Evolutionary conservation across 2,797 vertebrate species (phyloP).

Genomic region (Hyperoplus immaculatus): DNA sequence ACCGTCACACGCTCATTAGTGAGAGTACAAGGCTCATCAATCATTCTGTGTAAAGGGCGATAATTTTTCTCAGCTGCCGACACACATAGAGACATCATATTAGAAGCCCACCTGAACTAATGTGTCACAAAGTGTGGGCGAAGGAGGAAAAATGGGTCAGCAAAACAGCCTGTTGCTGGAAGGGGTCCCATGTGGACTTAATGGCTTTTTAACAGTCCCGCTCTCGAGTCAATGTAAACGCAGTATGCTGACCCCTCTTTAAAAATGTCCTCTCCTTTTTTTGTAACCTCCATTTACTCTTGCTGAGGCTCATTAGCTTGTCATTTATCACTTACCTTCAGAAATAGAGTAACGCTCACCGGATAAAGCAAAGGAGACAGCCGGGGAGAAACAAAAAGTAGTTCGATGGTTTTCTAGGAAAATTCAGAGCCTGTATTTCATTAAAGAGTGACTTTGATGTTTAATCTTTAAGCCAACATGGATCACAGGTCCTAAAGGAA

Average conservation of each 20-base stretch:
- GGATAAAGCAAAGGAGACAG: constrained; percentile 21
- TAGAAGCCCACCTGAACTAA: constrained; percentile 51
- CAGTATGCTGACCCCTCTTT: constrained; percentile 38
- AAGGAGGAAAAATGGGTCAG: constrained; percentile 63
- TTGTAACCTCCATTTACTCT: constrained; percentile 52
- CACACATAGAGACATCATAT: constrained; percentile 29
- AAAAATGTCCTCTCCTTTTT: constrained; percentile 17
- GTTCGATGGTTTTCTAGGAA: constrained; percentile 3
- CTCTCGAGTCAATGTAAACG: constrained; percentile 39
- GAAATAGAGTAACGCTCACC: neutral
- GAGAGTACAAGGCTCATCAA: constrained; percentile 59
- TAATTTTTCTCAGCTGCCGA: constrained; percentile 50
- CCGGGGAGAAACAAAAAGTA: neutral
- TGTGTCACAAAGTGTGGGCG: constrained; percentile 61
- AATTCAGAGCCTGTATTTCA: neutral
- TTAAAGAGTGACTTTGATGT: neutral
- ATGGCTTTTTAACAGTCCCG: constrained; percentile 59
- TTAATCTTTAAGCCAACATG: neutral
- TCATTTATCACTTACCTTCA: constrained; percentile 39
- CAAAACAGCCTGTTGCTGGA: constrained; percentile 41
- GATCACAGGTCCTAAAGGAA: neutral
- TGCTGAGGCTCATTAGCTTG: constrained; percentile 54
- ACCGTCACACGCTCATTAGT: constrained; percentile 67
- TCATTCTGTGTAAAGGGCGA: constrained; percentile 58
- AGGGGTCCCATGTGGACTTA: constrained; percentile 47